These are phyloP conservation scores for Papilio xuthus DNA, from an alignment of 1,140 invertebrate species.

Conservation along the genomic window DNA sequence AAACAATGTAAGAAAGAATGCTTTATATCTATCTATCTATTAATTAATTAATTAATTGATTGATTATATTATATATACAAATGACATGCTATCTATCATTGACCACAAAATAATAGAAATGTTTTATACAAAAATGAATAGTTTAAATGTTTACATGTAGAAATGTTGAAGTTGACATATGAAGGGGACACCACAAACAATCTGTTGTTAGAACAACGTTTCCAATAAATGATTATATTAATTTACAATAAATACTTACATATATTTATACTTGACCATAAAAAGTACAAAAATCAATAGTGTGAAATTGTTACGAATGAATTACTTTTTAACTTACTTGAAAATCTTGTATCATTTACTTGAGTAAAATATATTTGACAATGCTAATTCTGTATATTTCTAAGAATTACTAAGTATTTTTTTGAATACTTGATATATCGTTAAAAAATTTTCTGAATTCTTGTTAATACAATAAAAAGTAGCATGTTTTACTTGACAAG, in stretches of 20 bases:
- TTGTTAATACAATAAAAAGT: not conserved
- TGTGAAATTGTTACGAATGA: not conserved
- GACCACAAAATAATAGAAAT: not conserved
- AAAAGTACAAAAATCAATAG: not conserved
- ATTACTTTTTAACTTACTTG: not conserved
- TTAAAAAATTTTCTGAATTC: not conserved
- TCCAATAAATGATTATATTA: too few species aligned
- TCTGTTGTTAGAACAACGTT: not conserved
- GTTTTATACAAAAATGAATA: not conserved
- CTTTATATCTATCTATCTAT: not conserved
- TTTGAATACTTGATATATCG: not conserved
- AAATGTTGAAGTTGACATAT: not conserved
- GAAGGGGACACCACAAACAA: not conserved
- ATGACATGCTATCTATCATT: not conserved
- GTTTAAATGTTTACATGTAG: not conserved
- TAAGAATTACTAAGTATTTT: not conserved
- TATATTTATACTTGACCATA: not conserved
- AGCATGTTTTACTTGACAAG: not conserved
- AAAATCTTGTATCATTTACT: not conserved
- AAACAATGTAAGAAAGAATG: not conserved
- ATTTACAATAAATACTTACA: not conserved
- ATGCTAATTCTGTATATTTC: not conserved
- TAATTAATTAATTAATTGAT: not conserved
- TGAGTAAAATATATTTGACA: not conserved
- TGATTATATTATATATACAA: not conserved